These are phyloP conservation scores for Garrulus glandarius DNA, from an alignment of 2,797 vertebrate genomes.

Conservation along the genomic window DNA sequence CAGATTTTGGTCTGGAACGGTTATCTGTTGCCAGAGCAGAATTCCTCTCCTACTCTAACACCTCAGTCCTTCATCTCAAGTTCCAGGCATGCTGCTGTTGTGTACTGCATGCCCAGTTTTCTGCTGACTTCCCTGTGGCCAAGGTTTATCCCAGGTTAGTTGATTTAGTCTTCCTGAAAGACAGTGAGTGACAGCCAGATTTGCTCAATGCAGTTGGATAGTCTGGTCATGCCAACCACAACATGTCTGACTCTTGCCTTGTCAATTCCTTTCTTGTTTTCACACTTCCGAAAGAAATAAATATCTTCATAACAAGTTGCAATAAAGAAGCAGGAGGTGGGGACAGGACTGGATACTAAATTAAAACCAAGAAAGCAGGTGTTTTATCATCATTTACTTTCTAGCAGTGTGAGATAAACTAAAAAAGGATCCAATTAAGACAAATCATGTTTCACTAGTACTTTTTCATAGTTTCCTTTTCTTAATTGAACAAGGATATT, in stretches of 20 bases:
- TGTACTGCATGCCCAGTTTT: not conserved
- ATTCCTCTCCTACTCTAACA: conserved; percentile 27
- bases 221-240: not conserved
- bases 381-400: not conserved
- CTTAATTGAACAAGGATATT: not conserved
- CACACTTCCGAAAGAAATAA: conserved; percentile 21
- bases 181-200: not conserved
- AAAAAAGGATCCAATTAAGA: not conserved
- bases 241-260: conserved; percentile 7
- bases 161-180: conserved; percentile 20
- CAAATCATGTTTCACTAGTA: not conserved
- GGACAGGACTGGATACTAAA: not conserved
- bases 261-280: conserved; percentile 42
- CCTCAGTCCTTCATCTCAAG: conserved; percentile 19
- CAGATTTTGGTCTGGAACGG: not conserved
- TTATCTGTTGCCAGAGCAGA: not conserved
- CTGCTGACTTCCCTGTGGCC: not conserved
- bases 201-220: conserved; percentile 7
- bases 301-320: not conserved
- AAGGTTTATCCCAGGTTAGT: conserved; percentile 3
- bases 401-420: not conserved
- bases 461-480: not conserved
- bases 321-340: not conserved
- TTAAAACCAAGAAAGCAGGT: not conserved
- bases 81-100: conserved; percentile 21